Evolutionary conservation across 2,113 vertebrate genomes (phyloP).

Genomic region (Sigmodon hispidus): DNA sequence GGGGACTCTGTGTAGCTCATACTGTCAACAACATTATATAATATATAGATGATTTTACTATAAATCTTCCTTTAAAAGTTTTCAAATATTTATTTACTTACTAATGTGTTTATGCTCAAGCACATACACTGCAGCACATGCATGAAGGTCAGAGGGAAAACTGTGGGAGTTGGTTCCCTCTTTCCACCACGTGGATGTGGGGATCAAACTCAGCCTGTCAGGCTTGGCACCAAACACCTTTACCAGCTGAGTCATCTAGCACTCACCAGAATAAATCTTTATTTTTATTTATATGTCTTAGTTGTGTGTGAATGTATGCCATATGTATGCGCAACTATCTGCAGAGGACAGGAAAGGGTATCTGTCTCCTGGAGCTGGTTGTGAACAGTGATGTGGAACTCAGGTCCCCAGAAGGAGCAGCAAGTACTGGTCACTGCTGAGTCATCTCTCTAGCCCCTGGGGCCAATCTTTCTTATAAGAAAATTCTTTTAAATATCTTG

Average conservation of each 20-base stretch:
- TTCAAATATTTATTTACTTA: background rate
- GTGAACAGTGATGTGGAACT: background rate
- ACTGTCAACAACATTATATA: background rate
- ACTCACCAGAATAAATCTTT: background rate
- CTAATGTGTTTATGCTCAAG: background rate
- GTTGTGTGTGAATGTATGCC: background rate
- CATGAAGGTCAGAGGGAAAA: background rate
- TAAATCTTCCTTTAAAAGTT: background rate
- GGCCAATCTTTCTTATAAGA: background rate
- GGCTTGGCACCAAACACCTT: background rate
- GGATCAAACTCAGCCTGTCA: background rate
- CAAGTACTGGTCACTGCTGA: background rate
- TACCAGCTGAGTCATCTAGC: background rate
- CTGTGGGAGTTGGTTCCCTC: background rate
- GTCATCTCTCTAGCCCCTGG: no score
- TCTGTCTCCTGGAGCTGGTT: background rate
- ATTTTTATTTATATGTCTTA: background rate
- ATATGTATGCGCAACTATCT: background rate
- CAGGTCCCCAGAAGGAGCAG: background rate
- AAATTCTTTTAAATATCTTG: conserved; percentile 15
- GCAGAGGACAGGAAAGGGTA: background rate
- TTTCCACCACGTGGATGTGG: background rate
- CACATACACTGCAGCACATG: background rate
- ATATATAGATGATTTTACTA: background rate
- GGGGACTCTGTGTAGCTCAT: background rate